Evolutionary conservation across 2,113 vertebrate genomes (phyloP).

Genomic region (Egretta garzetta): DNA sequence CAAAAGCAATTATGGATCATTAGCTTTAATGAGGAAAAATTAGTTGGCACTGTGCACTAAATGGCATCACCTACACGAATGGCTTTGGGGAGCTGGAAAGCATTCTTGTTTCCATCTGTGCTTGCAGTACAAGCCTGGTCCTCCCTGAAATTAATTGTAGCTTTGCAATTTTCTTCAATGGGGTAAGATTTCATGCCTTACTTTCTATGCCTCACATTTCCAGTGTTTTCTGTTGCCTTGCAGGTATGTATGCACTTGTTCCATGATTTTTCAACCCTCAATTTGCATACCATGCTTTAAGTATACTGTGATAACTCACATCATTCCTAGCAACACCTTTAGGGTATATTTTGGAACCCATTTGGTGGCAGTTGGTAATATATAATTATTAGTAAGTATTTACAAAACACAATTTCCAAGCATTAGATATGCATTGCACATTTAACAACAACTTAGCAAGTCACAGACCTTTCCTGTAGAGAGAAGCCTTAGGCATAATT

Average conservation of each 20-base stretch:
- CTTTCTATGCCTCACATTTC: neutral
- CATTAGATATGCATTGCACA: neutral
- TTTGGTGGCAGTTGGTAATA: neutral
- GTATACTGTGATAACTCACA: neutral
- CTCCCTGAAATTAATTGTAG: neutral
- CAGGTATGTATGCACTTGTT: neutral
- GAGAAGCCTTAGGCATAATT: neutral
- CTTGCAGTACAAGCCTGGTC: neutral
- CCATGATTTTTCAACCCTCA: neutral
- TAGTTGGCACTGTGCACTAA: neutral
- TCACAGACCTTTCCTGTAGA: neutral
- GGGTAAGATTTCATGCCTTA: neutral
- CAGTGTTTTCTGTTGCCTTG: neutral
- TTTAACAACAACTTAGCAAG: neutral
- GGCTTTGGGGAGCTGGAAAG: neutral
- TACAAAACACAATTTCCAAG: neutral
- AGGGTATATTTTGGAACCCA: neutral
- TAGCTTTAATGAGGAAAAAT: conserved; percentile 26
- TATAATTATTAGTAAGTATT: neutral
- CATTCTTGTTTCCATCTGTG: neutral
- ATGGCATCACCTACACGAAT: neutral
- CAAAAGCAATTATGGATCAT: neutral
- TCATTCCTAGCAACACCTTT: neutral
- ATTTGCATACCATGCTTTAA: neutral
- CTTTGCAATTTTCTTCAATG: neutral